These are phyloP conservation scores for Ichneumoninae sp. DNA, from an alignment of 2,888 invertebrate species.

Conservation along the genomic window DNA sequence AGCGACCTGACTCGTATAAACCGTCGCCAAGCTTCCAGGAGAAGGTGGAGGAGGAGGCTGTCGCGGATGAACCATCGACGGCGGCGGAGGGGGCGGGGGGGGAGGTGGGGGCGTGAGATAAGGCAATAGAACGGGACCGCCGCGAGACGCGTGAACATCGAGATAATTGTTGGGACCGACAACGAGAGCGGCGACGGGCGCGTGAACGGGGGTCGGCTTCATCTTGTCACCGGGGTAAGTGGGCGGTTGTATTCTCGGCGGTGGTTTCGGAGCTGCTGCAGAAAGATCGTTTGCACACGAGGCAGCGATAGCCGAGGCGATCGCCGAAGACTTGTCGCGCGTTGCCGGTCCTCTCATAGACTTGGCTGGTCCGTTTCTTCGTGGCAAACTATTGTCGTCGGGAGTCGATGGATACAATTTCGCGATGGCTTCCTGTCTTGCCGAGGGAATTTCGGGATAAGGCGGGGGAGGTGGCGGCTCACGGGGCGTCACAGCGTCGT, in stretches of 20 bases:
- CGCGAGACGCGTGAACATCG: constrained; percentile 87
- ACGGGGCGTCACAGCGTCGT: constrained; percentile 85
- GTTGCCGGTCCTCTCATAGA: constrained; percentile 38
- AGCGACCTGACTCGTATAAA: constrained; percentile 89
- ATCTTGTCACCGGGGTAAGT: constrained; percentile 84
- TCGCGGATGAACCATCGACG: constrained; percentile 76
- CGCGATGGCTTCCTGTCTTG: constrained; percentile 73
- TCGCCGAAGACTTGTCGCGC: constrained; percentile 13
- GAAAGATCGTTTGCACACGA: constrained; percentile 71
- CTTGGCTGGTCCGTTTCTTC: constrained; percentile 32
- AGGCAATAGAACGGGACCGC: constrained; percentile 84
- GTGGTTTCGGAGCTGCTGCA: constrained; percentile 86
- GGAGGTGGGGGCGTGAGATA: constrained; percentile 88
- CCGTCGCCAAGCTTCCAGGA: constrained; percentile 88
- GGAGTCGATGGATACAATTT: constrained; percentile 70
- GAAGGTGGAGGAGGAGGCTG: constrained; percentile 75
- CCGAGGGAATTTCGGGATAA: constrained; percentile 82
- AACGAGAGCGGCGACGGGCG: constrained; percentile 86
- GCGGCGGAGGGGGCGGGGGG: constrained; percentile 85
- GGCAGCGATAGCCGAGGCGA: constrained; percentile 16
- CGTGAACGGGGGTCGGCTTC: constrained; percentile 83
- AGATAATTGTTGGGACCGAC: constrained; percentile 88
- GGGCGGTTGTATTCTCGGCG: constrained; percentile 84
- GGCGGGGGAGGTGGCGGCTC: constrained; percentile 88
- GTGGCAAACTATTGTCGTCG: constrained; percentile 64